phyloP scores from a whole-genome alignment of 2,888 invertebrate species.

The Exephanes ischioxanthus region DNA sequence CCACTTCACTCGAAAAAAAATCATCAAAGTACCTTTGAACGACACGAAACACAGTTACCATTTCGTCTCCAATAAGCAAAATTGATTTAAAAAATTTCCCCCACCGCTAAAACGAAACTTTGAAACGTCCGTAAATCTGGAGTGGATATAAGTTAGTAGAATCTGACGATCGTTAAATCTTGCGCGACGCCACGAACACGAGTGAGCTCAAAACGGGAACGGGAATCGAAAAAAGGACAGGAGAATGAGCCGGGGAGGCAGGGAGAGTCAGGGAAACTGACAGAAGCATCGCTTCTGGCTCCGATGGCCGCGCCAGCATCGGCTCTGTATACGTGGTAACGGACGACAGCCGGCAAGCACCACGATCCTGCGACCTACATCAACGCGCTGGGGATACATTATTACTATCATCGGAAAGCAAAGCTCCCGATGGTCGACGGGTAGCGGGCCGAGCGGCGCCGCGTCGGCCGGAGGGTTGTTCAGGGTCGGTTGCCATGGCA shows the following conservation, averaged over 20 bases:
- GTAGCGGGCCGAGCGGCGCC: constrained; percentile 71
- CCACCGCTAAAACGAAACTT: constrained; percentile 6
- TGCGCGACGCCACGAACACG: constrained; percentile 9
- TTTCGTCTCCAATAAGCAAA: constrained; percentile 21
- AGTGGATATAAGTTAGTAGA: neutral
- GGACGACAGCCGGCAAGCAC: constrained; percentile 33
- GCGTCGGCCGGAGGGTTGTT: constrained; percentile 81
- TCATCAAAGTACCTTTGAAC: constrained; percentile 52
- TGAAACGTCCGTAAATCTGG: constrained; percentile 8
- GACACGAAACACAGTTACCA: neutral
- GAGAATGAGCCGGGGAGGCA: constrained; percentile 18
- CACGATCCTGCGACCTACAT: constrained; percentile 80
- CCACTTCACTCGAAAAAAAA: constrained; percentile 48
- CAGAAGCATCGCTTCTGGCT: constrained; percentile 32
- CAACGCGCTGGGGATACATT: constrained; percentile 81
- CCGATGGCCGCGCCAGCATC: constrained; percentile 43
- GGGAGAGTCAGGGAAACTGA: constrained; percentile 46
- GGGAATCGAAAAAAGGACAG: constrained; percentile 13
- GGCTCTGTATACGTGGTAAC: constrained; percentile 25
- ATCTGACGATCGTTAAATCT: constrained; percentile 28
- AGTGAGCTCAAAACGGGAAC: neutral
- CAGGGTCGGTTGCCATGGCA: constrained; percentile 83
- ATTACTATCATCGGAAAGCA: constrained; percentile 83
- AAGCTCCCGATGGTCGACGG: constrained; percentile 75
- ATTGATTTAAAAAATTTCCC: neutral